Evolutionary conservation across 2,888 invertebrate species (phyloP).

Genomic region (Pachycephus smyrnensis): DNA sequence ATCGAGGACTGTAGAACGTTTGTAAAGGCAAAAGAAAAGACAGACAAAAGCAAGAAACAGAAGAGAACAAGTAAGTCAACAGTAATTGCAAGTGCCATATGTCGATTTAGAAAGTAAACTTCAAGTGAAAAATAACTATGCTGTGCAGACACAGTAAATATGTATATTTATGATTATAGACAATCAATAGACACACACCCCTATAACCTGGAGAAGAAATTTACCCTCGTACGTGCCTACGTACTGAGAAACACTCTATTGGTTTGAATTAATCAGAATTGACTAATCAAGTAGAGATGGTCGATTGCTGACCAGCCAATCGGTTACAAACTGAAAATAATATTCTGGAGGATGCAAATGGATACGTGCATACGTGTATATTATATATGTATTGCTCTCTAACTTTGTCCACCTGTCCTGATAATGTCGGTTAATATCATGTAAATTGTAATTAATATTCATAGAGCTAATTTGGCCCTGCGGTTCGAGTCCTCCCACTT

Average conservation of each 20-base stretch:
- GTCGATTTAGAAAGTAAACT: not conserved
- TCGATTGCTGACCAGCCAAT: not conserved
- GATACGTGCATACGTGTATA: not conserved
- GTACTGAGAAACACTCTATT: not conserved
- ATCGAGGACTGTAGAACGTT: too few relatives aligned
- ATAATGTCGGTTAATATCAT: slow-evolving; percentile 65
- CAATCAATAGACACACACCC: not conserved
- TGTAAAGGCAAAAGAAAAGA: too few relatives aligned
- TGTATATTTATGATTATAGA: not conserved
- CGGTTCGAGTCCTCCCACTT: slow-evolving; percentile 34
- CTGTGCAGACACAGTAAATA: not conserved
- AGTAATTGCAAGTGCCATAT: not conserved
- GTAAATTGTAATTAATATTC: slow-evolving; percentile 66
- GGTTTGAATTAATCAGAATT: not conserved
- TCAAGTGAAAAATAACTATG: not conserved
- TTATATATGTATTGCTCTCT: slow-evolving; percentile 9
- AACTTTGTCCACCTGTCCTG: slow-evolving; percentile 58
- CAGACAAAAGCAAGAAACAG: too few relatives aligned
- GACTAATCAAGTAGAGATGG: not conserved
- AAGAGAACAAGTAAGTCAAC: not conserved
- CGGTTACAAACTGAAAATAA: not conserved
- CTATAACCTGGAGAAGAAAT: not conserved
- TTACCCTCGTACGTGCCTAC: not conserved
- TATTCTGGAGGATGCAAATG: not conserved
- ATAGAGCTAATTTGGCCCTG: slow-evolving; percentile 56